phyloP scores from a whole-genome alignment of 2,113 vertebrate species.

The Forbesichthys papilliferus region DNA sequence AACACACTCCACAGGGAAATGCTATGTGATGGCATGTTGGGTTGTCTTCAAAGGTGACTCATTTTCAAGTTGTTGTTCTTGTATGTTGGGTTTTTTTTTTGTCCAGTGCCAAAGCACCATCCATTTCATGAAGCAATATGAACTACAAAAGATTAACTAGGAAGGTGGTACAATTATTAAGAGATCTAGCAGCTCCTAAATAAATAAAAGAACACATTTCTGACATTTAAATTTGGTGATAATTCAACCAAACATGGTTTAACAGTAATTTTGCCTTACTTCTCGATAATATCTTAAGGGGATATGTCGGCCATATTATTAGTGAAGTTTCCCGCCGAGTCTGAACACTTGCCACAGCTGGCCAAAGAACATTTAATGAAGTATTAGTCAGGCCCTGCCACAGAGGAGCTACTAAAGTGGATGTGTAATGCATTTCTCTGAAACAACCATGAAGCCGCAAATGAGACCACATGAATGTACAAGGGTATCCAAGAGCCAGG shows the following conservation, averaged over 20 bases:
- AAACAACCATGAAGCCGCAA: neutral
- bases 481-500: conserved; percentile 55
- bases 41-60: conserved; percentile 33
- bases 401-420: conserved; percentile 26
- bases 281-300: conserved; percentile 6
- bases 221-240: conserved; percentile 5
- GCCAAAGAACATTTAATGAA: conserved; percentile 13
- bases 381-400: conserved; percentile 4
- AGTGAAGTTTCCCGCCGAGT: conserved; percentile 5
- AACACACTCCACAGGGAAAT: conserved; percentile 35
- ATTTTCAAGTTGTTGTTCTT: conserved; percentile 41
- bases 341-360: conserved; percentile 1
- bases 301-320: conserved; percentile 2
- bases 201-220: neutral
- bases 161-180: conserved; percentile 2
- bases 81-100: neutral
- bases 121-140: neutral
- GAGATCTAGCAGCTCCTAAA: too few species aligned
- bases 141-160: conserved; percentile 14
- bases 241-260: conserved; percentile 23
- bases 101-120: conserved; percentile 9
- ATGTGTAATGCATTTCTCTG: conserved; percentile 20
- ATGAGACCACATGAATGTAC: conserved; percentile 44
- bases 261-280: conserved; percentile 31
- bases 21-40: conserved; percentile 50